phyloP scores from a whole-genome alignment of 2,113 vertebrate species.

The Malurus melanocephalus region DNA sequence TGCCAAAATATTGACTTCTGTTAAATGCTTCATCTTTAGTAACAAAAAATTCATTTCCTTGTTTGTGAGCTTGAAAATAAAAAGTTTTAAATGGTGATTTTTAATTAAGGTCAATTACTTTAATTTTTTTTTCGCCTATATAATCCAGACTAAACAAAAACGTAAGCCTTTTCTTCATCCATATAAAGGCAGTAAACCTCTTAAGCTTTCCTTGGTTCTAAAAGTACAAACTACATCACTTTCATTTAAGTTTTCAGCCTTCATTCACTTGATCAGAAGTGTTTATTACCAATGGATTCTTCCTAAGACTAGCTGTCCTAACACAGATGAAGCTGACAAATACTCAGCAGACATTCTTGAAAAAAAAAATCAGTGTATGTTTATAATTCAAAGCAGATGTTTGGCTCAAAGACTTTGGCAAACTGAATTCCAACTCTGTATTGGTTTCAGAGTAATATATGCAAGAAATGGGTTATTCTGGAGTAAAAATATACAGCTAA shows the following conservation, averaged over 20 bases:
- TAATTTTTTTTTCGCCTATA: too few species aligned
- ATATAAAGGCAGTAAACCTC: background rate
- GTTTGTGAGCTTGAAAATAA: background rate
- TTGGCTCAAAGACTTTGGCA: constrained; percentile 17
- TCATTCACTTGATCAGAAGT: background rate
- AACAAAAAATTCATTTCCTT: background rate
- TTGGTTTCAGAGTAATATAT: background rate
- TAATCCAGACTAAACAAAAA: background rate
- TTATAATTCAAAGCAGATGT: constrained; percentile 46
- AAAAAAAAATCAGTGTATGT: background rate
- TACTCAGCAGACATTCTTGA: background rate
- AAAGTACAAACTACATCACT: background rate
- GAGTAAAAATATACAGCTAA: background rate
- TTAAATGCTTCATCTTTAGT: background rate
- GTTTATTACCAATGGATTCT: background rate
- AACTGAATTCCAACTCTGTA: background rate
- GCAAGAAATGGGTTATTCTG: background rate
- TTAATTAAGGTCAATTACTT: background rate
- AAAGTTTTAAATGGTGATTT: background rate
- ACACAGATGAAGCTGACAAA: background rate
- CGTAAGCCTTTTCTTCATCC: background rate
- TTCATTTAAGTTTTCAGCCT: background rate
- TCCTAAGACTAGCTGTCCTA: background rate
- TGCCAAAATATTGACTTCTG: background rate
- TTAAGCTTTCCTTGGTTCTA: background rate